A percentile compares a stretch with the other conserved stretches of the same genome.
These are phyloP conservation scores for Beris morrisii DNA, from an alignment of 2,888 invertebrate genomes.

Conservation along the genomic window DNA sequence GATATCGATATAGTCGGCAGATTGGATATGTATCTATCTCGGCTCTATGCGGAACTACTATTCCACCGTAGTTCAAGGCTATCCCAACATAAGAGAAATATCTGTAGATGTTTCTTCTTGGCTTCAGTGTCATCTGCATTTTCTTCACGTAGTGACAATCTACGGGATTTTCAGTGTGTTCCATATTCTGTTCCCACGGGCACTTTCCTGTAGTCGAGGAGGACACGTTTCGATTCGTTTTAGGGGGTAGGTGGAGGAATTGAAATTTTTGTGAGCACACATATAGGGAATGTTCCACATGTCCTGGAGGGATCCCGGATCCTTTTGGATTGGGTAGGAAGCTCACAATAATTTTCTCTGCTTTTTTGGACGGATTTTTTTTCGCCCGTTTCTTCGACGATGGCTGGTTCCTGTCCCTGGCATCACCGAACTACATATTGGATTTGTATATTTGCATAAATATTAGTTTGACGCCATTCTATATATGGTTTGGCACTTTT, in stretches of 20 bases:
- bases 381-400: too few relatives aligned
- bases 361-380: too few relatives aligned
- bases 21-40: too few relatives aligned
- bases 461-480: conserved; percentile 28
- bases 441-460: conserved; percentile 25
- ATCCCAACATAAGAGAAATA: neutral
- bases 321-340: too few relatives aligned
- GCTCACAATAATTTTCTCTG: too few relatives aligned
- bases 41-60: too few relatives aligned
- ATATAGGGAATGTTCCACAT: too few relatives aligned
- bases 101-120: neutral
- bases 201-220: conserved; percentile 7
- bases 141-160: conserved; percentile 28
- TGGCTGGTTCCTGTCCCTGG: too few relatives aligned
- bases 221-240: neutral
- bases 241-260: conserved; percentile 10
- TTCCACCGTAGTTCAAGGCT: neutral
- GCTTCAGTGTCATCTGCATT: conserved; percentile 13
- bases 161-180: conserved; percentile 16
- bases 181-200: conserved; percentile 15
- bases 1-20: too few relatives aligned
- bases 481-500: conserved; percentile 8
- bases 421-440: conserved; percentile 2
- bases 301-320: too few relatives aligned
- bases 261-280: conserved; percentile 1